These are phyloP conservation scores for Alaudala cheleensis DNA, from an alignment of 2,113 vertebrate genomes.

Conservation along the genomic window DNA sequence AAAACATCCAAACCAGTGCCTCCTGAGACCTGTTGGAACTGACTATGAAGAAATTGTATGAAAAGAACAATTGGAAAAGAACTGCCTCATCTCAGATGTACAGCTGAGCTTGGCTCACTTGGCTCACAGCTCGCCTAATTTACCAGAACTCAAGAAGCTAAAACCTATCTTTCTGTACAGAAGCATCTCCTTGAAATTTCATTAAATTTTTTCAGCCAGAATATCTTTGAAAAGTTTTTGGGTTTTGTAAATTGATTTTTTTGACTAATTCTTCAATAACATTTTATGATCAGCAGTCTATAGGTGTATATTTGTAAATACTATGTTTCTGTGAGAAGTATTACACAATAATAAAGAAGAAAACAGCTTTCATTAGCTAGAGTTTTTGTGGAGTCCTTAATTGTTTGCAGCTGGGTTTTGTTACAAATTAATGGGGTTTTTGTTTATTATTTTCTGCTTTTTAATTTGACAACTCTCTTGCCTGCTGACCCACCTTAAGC, in stretches of 20 bases:
- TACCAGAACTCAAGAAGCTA: background rate
- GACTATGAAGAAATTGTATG: background rate
- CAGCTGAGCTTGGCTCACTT: conserved; percentile 20
- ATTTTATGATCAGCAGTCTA: conserved; percentile 76
- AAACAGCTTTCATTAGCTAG: conserved; percentile 74
- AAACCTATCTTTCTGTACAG: conserved; percentile 16
- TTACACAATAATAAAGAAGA: conserved; percentile 75
- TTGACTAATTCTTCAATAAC: conserved; percentile 76
- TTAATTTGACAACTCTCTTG: background rate
- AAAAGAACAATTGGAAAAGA: conserved; percentile 1
- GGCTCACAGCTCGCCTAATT: background rate
- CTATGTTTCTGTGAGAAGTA: conserved; percentile 80
- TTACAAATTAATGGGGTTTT: background rate
- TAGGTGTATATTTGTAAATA: conserved; percentile 85
- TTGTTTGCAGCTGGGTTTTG: background rate
- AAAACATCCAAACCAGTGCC: conserved; percentile 87
- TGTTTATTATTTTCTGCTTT: background rate
- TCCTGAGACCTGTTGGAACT: conserved; percentile 76
- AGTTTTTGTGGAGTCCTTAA: background rate
- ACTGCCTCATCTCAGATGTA: conserved; percentile 48
- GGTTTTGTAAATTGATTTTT: conserved; percentile 81
- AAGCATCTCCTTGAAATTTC: background rate
- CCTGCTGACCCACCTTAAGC: background rate
- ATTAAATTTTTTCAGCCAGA: conserved; percentile 29
- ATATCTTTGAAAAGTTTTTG: conserved; percentile 42